phyloP scores from a whole-genome alignment of 2,888 invertebrate species.

The Eupithecia subumbrata region DNA sequence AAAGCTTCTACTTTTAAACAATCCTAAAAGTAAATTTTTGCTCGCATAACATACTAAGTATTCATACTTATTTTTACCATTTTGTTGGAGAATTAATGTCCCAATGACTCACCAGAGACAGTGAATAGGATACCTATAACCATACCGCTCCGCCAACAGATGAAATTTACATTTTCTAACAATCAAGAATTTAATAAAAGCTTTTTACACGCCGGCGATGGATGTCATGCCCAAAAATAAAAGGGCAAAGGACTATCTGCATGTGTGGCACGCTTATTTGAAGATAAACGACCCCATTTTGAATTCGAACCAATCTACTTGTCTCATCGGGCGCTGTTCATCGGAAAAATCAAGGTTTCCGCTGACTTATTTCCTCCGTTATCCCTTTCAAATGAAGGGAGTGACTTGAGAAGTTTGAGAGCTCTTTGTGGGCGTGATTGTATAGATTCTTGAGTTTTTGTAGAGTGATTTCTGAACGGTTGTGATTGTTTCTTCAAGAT shows the following conservation, averaged over 20 bases:
- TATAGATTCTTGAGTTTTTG: not conserved
- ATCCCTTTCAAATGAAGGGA: constrained; percentile 33
- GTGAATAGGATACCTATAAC: constrained; percentile 7
- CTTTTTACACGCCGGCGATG: constrained; percentile 23
- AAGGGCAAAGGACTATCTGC: constrained; percentile 35
- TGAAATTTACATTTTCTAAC: constrained; percentile 26
- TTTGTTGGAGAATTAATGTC: not conserved
- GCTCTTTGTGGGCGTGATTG: constrained; percentile 8
- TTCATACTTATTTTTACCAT: not conserved
- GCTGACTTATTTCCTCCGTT: constrained; percentile 32
- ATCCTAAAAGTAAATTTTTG: not conserved
- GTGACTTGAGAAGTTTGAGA: constrained; percentile 20
- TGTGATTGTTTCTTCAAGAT: not conserved
- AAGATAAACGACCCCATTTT: constrained; percentile 66
- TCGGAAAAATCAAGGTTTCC: constrained; percentile 31
- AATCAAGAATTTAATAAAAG: constrained; percentile 31
- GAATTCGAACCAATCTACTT: constrained; percentile 42
- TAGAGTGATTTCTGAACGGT: not conserved
- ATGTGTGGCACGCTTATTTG: constrained; percentile 54
- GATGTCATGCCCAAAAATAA: constrained; percentile 29
- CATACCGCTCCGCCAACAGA: constrained; percentile 9
- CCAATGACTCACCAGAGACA: not conserved
- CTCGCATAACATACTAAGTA: not conserved
- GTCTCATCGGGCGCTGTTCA: constrained; percentile 37
- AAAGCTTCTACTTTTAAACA: not conserved